phyloP scores from a whole-genome alignment of 2,888 invertebrate species.

The Megalurothrips usitatus region DNA sequence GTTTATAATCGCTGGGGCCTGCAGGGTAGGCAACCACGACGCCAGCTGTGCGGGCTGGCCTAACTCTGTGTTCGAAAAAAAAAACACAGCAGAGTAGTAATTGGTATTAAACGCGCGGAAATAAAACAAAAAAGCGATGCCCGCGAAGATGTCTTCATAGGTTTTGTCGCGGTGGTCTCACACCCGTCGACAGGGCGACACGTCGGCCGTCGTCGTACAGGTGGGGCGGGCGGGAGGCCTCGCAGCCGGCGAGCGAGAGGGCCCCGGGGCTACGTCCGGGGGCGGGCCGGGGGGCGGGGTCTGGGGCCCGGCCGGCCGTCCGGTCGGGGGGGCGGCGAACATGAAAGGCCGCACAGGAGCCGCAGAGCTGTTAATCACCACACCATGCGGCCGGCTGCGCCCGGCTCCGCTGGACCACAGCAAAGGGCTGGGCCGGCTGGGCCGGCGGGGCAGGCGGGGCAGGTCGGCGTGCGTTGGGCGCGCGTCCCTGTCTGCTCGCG shows the following conservation, averaged over 20 bases:
- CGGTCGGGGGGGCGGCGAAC: slow-evolving; percentile 7
- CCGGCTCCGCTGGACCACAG: not conserved
- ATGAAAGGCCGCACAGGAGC: slow-evolving; percentile 24
- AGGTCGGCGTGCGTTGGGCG: not conserved
- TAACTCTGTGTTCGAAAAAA: too few relatives aligned
- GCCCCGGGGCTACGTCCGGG: not conserved
- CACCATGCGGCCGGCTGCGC: not conserved
- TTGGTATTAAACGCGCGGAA: too few relatives aligned
- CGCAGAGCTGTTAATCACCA: slow-evolving; percentile 24
- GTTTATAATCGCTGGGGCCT: too few relatives aligned
- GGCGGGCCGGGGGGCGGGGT: not conserved
- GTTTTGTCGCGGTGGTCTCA: too few relatives aligned
- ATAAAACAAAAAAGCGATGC: too few relatives aligned
- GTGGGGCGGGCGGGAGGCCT: not conserved
- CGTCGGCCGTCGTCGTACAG: too few relatives aligned
- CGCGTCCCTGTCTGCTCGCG: not conserved
- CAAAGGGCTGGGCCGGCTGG: not conserved
- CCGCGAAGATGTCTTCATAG: too few relatives aligned
- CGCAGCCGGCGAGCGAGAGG: slow-evolving; percentile 12
- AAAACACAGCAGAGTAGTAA: too few relatives aligned
- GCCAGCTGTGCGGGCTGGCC: too few relatives aligned
- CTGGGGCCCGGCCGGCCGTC: slow-evolving; percentile 13
- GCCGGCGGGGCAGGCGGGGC: not conserved
- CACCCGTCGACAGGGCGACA: too few relatives aligned
- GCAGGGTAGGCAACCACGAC: too few relatives aligned